Evolutionary conservation across 2,797 vertebrate species (phyloP).

Genomic region (Ispidina lecontei): DNA sequence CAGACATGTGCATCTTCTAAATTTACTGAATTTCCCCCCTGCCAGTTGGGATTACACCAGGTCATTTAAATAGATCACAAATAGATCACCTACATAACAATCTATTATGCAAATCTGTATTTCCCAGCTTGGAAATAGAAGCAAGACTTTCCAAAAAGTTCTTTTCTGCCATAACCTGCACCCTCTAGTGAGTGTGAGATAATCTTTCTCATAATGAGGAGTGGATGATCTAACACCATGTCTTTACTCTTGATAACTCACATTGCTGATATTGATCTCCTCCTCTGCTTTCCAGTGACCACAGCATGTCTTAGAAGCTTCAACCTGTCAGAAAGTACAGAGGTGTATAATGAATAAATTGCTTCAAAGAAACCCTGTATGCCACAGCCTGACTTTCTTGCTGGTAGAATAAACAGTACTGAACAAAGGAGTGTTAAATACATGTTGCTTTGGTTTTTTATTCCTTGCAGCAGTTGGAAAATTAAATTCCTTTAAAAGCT

Average conservation of each 20-base stretch:
- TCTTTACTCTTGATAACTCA: neutral
- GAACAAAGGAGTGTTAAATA: neutral
- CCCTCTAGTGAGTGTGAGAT: neutral
- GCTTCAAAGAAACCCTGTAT: neutral
- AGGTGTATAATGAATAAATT: neutral
- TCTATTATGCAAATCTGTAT: neutral
- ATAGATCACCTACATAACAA: neutral
- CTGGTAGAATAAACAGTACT: neutral
- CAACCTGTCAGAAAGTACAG: neutral
- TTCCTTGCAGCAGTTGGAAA: neutral
- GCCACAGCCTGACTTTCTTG: neutral
- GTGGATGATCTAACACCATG: accelerated
- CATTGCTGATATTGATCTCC: neutral
- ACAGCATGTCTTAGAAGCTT: neutral
- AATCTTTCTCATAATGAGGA: neutral
- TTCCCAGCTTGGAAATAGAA: neutral
- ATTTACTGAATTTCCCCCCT: neutral
- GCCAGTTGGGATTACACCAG: neutral
- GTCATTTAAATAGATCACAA: neutral
- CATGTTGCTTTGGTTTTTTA: neutral
- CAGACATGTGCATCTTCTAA: neutral
- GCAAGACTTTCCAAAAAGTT: neutral
- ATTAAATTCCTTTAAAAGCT: slow-evolving; percentile 4
- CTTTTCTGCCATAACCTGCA: neutral
- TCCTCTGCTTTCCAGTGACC: neutral